Percentiles rank a stretch among this genome's conserved stretches.
Evolutionary conservation across 2,888 invertebrate genomes (phyloP).

Genomic region (Taenaris catops): DNA sequence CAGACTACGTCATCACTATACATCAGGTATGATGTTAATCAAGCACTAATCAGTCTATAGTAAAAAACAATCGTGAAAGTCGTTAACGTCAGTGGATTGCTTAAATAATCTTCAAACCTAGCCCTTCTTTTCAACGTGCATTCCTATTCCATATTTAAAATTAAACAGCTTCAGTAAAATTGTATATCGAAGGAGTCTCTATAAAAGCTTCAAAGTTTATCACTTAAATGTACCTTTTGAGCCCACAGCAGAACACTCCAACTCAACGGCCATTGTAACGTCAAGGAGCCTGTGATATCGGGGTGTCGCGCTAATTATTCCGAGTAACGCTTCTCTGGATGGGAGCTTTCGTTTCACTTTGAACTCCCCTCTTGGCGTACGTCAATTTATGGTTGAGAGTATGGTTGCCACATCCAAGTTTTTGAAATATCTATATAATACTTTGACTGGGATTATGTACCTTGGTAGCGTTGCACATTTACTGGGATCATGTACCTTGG

Average conservation of each 20-base stretch:
- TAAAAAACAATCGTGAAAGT: too few relatives aligned
- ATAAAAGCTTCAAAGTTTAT: constrained; percentile 3
- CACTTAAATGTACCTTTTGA: constrained; percentile 31
- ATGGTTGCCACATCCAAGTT: neutral
- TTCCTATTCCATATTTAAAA: too few relatives aligned
- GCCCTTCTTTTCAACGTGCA: too few relatives aligned
- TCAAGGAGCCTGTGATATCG: constrained; percentile 36
- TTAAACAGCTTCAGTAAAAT: too few relatives aligned
- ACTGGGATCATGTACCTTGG: too few relatives aligned
- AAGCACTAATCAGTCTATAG: too few relatives aligned
- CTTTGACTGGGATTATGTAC: too few relatives aligned
- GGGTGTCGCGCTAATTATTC: constrained; percentile 51
- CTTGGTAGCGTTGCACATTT: too few relatives aligned
- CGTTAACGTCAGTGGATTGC: too few relatives aligned
- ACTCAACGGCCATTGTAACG: constrained; percentile 57
- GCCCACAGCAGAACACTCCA: constrained; percentile 50
- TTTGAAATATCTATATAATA: neutral
- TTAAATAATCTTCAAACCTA: too few relatives aligned
- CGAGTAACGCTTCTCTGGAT: constrained; percentile 34
- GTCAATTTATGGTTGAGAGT: constrained; percentile 7
- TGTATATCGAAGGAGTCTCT: neutral
- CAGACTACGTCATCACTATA: too few relatives aligned
- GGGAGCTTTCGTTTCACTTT: constrained; percentile 22
- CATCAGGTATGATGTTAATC: too few relatives aligned
- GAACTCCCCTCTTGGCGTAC: constrained; percentile 15